A percentile compares a stretch with the other conserved stretches of the same genome.
Conservation (phyloP, 2,797 vertebrate species). For the Nyctibius grandis region DNA sequence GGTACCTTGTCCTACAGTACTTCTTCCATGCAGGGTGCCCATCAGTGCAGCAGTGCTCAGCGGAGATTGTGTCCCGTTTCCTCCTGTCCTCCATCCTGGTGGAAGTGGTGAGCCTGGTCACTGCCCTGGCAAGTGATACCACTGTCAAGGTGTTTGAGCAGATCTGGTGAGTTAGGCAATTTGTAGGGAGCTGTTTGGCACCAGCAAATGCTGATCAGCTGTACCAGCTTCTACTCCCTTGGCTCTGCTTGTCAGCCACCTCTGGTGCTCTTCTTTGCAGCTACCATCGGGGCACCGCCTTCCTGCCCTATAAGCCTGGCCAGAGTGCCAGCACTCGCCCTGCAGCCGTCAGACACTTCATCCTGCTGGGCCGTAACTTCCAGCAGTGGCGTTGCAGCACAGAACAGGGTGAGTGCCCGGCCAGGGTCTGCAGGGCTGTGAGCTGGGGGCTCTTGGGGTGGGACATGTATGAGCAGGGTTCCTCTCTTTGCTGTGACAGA, state of each 20-base stretch:
- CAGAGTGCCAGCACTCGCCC: constrained; percentile 77
- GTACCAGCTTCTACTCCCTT: neutral
- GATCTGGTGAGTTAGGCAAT: constrained; percentile 70
- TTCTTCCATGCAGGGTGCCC: constrained; percentile 80
- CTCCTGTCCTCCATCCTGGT: constrained; percentile 87
- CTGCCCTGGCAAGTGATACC: constrained; percentile 88
- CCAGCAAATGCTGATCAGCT: neutral
- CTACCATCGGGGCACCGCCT: constrained; percentile 70
- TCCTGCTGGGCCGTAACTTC: constrained; percentile 92
- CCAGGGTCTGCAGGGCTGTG: neutral
- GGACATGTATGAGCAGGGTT: neutral
- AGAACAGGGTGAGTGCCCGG: constrained; percentile 81
- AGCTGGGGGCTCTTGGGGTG: neutral
- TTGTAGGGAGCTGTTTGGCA: neutral
- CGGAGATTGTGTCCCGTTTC: constrained; percentile 88
- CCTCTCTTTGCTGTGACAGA: neutral
- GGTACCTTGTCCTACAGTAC: neutral
- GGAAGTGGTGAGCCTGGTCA: constrained; percentile 86
- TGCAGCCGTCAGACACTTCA: constrained; percentile 79
- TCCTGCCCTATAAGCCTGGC: constrained; percentile 76
- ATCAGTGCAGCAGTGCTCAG: constrained; percentile 85
- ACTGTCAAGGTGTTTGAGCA: constrained; percentile 89
- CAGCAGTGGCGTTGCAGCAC: constrained; percentile 93
- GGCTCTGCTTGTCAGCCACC: neutral
- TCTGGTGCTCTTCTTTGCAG: constrained; percentile 57